Evolutionary conservation across 2,113 vertebrate species (phyloP).

Genomic region (Macrotis lagotis): DNA sequence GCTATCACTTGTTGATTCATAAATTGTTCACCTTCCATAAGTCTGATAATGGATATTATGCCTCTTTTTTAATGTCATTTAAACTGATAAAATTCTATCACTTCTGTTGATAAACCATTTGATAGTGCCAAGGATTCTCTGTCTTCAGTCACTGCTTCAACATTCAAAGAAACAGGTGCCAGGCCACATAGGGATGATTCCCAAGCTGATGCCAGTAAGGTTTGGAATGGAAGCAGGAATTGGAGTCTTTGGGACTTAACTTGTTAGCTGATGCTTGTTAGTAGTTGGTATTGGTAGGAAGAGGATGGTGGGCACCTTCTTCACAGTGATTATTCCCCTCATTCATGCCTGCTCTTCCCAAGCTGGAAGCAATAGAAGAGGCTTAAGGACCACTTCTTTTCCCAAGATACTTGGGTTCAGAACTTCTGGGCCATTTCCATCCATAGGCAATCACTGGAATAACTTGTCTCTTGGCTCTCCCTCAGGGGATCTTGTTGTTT

Average conservation of each 20-base stretch:
- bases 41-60: neutral
- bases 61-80: neutral
- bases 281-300: neutral
- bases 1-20: neutral
- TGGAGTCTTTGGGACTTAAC: neutral
- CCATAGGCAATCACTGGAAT: no score
- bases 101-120: neutral
- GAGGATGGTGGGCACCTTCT: neutral
- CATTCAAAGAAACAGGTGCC: neutral
- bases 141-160: neutral
- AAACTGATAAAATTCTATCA: neutral
- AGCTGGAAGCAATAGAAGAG: no score
- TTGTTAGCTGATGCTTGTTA: neutral
- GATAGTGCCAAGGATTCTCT: neutral
- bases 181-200: neutral
- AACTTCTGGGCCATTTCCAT: no score
- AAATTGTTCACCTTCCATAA: neutral
- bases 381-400: neutral
- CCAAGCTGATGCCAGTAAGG: neutral
- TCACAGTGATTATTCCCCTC: neutral
- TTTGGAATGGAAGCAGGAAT: neutral
- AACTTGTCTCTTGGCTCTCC: no score
- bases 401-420: no score
- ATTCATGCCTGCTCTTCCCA: neutral
- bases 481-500: no score